Base-by-base conservation (phyloP, 1,140 invertebrate species). In the Conopomorpha cramerella region DNA sequence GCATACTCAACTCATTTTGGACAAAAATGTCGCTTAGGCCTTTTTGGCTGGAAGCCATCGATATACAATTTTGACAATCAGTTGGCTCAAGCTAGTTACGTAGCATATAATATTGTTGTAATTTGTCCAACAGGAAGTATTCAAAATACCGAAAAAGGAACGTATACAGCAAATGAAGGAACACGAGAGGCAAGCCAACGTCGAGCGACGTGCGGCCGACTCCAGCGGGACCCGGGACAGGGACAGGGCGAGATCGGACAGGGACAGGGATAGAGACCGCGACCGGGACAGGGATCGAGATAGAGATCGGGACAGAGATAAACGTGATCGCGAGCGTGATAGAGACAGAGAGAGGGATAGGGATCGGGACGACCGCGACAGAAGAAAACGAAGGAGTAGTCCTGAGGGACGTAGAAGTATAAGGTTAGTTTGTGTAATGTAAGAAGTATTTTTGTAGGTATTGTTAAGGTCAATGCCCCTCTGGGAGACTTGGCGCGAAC, bases 121-220 rank as follows among this genome's bases (percentile, higher is more conserved):
- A n/a, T n/a, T n/a, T n/a, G n/a, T n/a, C n/a, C n/a, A n/a, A n/a
- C 63, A 81, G 44, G 81, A 83, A 47, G 85, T 91, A 13, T 98
- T 95, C 59, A 86, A 92, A 65, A 98, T 98, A 55, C 96, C 96
- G 7, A 96, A 96, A 68, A 95, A 95, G 50, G 91, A 96, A 55
- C 82, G 93, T 30, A 89, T 95, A 30, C 90, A 95, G 58, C 89
- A 93, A 64, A 92, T 94, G 89, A 93, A 93, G 57, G 91, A 95
- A 54, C 92, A 95, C 54, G 93, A 96, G 68, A 77, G 90, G 38
- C 91, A 95, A 81, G 92, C 92, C 0, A 81, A 83, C 43, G 76
- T 77, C 0, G 60, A 78, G 37, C 42, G 72, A 7, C 49, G 72
- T 16, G 66, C 65, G 34, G 59, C 67, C 10, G 59, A 76, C 36